Base-by-base conservation (phyloP, 2,113 vertebrate genomes). In the Potamarius usumacintae region DNA sequence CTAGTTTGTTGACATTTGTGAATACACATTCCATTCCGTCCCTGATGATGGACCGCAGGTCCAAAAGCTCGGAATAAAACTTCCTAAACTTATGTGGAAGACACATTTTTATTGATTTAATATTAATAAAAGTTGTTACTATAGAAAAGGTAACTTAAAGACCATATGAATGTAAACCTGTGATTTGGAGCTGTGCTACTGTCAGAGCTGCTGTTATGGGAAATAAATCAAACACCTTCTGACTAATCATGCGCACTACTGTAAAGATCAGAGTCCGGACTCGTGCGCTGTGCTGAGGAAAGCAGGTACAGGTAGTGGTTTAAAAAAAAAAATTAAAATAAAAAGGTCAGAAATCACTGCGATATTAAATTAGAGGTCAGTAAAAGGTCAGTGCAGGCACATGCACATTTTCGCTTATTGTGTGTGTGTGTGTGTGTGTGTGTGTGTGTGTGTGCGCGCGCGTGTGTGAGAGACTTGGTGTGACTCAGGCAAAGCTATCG, bases 401-500 rank as follows among this genome's bases (percentile, higher is more conserved):
- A 63, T 8, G 20, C 1, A 12, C 62, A 62, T 22, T 52, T 25
- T 11, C 7, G 20, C 14, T 25, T 83, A 57, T 60, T 83, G 78
- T 83, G 71, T 50, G 58, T 60, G 71, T 30, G 30, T 30, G 30
- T 87, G 82, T 27, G 72, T 42, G 82, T 87, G 82, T 27, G 72
- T 42, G 82, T 87, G 82, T 27, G 72, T 42, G 82, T n/a, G n/a
- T n/a, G n/a, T n/a, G n/a, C n/a, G n/a, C n/a, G n/a, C n/a, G n/a
- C n/a, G n/a, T 87, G 82, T 27, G 72, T 42, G 82, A 30, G 63
- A 11, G 7, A 34, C n/a, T n/a, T n/a, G 5, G 65, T 18, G 27
- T 83, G 80, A 71, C 27, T 8, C 76, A 62, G 18, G 57, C n/a
- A 88, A 85, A 82, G 83, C 14, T 34, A 82, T 85, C n/a, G 2